Conservation (phyloP, 2,888 invertebrate genomes). For the Drosophila robusta region DNA sequence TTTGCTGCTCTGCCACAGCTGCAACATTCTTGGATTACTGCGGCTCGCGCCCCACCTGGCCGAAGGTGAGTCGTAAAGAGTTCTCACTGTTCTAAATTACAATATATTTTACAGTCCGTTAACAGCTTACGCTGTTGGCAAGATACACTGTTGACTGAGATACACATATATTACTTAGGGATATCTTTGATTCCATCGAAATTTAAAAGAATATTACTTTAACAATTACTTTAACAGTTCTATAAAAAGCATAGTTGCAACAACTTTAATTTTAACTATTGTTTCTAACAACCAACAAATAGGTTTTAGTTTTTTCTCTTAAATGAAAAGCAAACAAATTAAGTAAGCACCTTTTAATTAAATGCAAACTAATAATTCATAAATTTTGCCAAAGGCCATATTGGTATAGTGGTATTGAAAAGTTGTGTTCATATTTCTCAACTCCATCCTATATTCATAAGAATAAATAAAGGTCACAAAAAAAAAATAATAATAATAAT, state of each 20-base stretch:
- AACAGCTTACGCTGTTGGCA: neutral
- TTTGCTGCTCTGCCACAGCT: constrained; percentile 60
- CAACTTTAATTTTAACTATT: constrained; percentile 10
- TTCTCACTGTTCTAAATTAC: neutral
- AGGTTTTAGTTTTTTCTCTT: neutral
- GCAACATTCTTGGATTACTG: constrained; percentile 70
- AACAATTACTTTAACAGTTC: neutral
- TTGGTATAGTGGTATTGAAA: no score
- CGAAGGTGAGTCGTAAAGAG: constrained; percentile 53
- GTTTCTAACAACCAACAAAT: constrained; percentile 1
- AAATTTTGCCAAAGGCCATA: no score
- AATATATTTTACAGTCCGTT: neutral
- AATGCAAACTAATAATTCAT: no score
- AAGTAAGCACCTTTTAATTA: constrained; percentile 1
- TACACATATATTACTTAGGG: constrained; percentile 3
- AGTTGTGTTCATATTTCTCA: no score
- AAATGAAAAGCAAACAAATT: constrained; percentile 30
- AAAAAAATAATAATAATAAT: no score
- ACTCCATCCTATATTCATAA: no score
- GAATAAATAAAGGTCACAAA: no score
- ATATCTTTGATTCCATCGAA: neutral
- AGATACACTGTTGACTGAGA: neutral
- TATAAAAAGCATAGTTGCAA: neutral
- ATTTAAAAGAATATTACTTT: no score
- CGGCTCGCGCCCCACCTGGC: constrained; percentile 38